These are phyloP conservation scores for Drosophila navojoa DNA, from an alignment of 1,140 invertebrate genomes.

Conservation along the genomic window DNA sequence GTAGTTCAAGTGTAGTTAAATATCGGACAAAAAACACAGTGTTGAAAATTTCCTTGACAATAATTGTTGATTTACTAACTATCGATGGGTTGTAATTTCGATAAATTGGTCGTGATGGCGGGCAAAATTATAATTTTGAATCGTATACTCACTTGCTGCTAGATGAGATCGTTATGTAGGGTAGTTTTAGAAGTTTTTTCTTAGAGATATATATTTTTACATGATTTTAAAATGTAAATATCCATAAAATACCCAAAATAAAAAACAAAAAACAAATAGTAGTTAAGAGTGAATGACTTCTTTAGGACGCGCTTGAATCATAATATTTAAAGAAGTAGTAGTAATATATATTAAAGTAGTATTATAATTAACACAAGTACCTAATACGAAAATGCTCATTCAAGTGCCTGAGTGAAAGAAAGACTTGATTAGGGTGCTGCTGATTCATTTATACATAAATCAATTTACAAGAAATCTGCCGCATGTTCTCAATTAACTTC, in stretches of 20 bases:
- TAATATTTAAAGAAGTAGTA: no score
- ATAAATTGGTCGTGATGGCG: slow-evolving; percentile 4
- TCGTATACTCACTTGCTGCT: no score
- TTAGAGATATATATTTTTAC: no score
- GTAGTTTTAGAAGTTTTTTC: no score
- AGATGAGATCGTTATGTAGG: no score
- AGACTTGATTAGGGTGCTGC: background rate
- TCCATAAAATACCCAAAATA: no score
- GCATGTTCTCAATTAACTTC: slow-evolving; percentile 16
- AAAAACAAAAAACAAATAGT: background rate
- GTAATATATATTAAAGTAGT: no score
- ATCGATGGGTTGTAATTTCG: slow-evolving; percentile 8
- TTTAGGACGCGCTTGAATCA: no score
- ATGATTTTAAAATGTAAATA: no score
- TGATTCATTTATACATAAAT: slow-evolving; percentile 2
- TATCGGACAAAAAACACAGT: background rate
- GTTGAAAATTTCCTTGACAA: background rate
- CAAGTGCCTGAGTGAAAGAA: background rate
- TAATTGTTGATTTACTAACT: background rate
- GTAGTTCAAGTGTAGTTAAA: slow-evolving; percentile 5
- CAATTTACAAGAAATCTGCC: slow-evolving; percentile 14
- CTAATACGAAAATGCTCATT: no score
- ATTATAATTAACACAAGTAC: no score
- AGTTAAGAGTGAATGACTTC: background rate
- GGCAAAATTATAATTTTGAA: background rate